Evolutionary conservation across 2,888 invertebrate genomes (phyloP).

Genomic region (Acronicta psi): DNA sequence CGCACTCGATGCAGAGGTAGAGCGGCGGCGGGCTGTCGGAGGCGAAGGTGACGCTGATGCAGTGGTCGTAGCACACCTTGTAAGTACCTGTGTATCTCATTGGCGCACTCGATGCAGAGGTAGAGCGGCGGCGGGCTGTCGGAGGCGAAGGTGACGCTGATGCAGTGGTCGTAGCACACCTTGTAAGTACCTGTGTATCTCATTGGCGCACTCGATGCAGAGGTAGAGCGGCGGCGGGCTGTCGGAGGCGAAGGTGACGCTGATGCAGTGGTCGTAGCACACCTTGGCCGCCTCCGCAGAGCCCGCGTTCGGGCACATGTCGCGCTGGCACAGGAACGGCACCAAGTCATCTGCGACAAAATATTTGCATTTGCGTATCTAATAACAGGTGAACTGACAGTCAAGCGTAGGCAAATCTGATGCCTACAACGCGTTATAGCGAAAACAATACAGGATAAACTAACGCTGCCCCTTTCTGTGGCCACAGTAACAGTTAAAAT

Average conservation of each 20-base stretch:
- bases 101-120: slow-evolving; percentile 98
- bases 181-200: slow-evolving; percentile 93
- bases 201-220: slow-evolving; percentile 98
- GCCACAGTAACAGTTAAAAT: no score
- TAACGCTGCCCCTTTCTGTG: no score
- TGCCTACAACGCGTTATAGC: no score
- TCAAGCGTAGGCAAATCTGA: no score
- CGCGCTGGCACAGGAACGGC: slow-evolving; percentile 96
- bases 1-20: slow-evolving; percentile 98
- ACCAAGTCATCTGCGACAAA: slow-evolving; percentile 90
- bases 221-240: slow-evolving; percentile 98
- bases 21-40: slow-evolving; percentile 97
- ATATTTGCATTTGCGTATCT: no score
- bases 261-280: slow-evolving; percentile 97
- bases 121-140: slow-evolving; percentile 98
- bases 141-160: slow-evolving; percentile 95
- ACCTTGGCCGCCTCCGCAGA: slow-evolving; percentile 96
- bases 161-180: slow-evolving; percentile 97
- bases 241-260: slow-evolving; percentile 95
- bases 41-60: slow-evolving; percentile 95
- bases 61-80: slow-evolving; percentile 98
- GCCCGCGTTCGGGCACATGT: slow-evolving; percentile 96
- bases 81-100: slow-evolving; percentile 93
- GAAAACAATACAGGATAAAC: no score
- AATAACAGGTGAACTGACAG: no score